Base-by-base conservation (phyloP, 2,888 invertebrate genomes). In the Platycnemis pennipes region DNA sequence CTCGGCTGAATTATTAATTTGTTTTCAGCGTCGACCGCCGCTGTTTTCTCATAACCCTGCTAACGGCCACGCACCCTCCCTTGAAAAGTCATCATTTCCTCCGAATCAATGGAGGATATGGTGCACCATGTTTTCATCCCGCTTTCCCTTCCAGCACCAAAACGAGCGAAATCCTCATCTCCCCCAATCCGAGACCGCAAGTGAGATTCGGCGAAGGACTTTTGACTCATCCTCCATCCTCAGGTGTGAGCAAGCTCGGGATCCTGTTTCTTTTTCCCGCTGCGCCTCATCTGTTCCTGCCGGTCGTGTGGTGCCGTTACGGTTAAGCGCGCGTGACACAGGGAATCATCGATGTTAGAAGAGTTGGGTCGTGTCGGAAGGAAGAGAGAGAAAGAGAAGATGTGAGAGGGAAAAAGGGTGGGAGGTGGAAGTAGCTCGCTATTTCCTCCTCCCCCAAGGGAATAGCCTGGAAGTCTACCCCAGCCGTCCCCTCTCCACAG, bases 251-350 rank as follows among this genome's bases (percentile, higher is more conserved):
- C n/a, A 44, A 91, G 44, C 26, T 42, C 37, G 5, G 31, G 26
- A 56, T 42, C 37, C 19, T 45, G 2, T n/a, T 56, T 13, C 7
- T 91, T 91, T 69, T 44, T 63, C 26, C 63, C 77, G 22, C 63
- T 3, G 26, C 1, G 22, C n/a, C 63, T 69, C n/a, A 44, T 63
- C 63, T 63, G 49, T 56, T 37, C 31, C 56, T 53, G 4, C 37
- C 26, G 45, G 56, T 44, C 42, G 16, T 63, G 44, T 37, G 91
- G 63, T 26, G n/a, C n/a, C 69, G 69, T 56, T 45, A 91, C 69
- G 44, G 69, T 69, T 69, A 91, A 44, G 69, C 19, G 56, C 44
- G 56, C 63, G 44, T 91, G 91, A 44, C 63, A 63, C 49, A 69
- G 26, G 45, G 69, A 91, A 91, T 91, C 44, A 91, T 63, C 69